Base-by-base conservation (phyloP, 2,113 vertebrate species). In the Sphaerodactylus townsendi region DNA sequence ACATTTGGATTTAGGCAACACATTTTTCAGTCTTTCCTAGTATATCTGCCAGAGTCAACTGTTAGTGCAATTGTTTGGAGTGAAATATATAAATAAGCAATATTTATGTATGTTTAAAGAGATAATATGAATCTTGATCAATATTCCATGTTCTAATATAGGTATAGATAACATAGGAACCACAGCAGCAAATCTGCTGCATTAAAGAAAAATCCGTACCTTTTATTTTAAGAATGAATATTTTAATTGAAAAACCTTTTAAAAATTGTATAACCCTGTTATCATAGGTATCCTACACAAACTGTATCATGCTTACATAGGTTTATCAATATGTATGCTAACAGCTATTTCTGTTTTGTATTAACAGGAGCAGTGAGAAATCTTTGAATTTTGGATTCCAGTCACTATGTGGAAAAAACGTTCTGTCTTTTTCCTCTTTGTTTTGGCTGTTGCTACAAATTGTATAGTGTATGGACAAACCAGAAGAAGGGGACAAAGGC, bases 381-480 rank as follows among this genome's bases (percentile, higher is more conserved):
- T 56, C 17, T 1, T 90, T 89, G 87, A 74, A 80, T 77, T 90
- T 94, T 93, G 90, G 72, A 91, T 89, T 74, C 81, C 93, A 91
- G 89, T 86, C 93, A 95, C 79, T 88, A 95, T 97, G 96, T 93
- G 93, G 93, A 97, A 91, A 89, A 94, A 89, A 82, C 3, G 79
- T 72, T 76, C 84, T 86, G 83, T 87, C 79, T 81, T 96, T 83
- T 94, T 71, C 90, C 88, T 96, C 53, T 86, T 97, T 84, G 72
- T 97, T 92, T 85, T 96, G 92, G 78, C 91, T 89, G 70, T 95
- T 66, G 70, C 85, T 81, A 66, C 84, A 59, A 94, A 92, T 64
- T 85, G 89, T 56, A 77, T 79, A 35, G 92, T 88, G 37, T 19
- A 89, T 33, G 93, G 95, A 81, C 97, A 98, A 88, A 95, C 83